Evolutionary conservation across 2,113 vertebrate species (phyloP).

Genomic region (Elgaria multicarinata): DNA sequence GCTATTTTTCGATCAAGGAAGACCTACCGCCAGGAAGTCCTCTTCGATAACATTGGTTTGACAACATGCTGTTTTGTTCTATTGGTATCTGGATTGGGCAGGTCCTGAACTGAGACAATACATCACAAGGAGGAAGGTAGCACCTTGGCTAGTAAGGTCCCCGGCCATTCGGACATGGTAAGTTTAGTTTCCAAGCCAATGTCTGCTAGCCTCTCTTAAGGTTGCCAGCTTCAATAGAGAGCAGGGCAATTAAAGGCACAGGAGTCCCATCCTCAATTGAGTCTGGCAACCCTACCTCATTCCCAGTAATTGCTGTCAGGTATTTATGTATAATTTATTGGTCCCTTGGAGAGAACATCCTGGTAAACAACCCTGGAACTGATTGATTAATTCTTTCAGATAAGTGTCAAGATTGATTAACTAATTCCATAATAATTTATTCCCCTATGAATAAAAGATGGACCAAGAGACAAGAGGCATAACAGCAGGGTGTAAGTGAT

Average conservation of each 20-base stretch:
- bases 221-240: slow-evolving; percentile 8
- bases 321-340: slow-evolving; percentile 28
- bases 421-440: slow-evolving; percentile 54
- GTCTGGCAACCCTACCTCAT: not conserved
- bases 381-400: slow-evolving; percentile 46
- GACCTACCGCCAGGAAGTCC: not conserved
- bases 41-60: not conserved
- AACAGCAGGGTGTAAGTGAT: slow-evolving; percentile 50
- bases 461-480: slow-evolving; percentile 37
- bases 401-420: slow-evolving; percentile 33
- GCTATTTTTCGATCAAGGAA: not conserved
- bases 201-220: not conserved
- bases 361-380: slow-evolving; percentile 49
- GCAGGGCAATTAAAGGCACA: slow-evolving; percentile 27
- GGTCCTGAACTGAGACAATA: not conserved
- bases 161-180: not conserved
- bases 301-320: slow-evolving; percentile 16
- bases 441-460: slow-evolving; percentile 49
- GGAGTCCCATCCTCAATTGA: slow-evolving; percentile 14
- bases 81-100: not conserved
- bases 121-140: not conserved
- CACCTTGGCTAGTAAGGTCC: not conserved
- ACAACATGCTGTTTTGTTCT: not conserved
- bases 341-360: slow-evolving; percentile 32
- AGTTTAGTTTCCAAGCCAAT: slow-evolving; percentile 1